Conservation (phyloP, 2,113 vertebrate species). For the Eudyptes chrysolophus region DNA sequence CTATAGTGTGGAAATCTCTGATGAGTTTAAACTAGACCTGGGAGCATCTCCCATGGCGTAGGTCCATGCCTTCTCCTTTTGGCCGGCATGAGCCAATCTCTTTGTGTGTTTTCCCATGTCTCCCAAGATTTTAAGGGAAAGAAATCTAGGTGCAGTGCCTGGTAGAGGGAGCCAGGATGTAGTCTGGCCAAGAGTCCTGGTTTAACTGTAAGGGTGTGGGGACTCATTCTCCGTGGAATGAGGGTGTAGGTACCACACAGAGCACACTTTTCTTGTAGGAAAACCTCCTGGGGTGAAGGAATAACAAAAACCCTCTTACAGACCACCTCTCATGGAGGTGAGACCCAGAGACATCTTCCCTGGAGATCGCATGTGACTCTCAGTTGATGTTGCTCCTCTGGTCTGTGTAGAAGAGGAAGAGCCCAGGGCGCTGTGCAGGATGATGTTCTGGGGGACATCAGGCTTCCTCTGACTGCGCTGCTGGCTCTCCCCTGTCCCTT, state of each 20-base stretch:
- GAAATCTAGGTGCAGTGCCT: background rate
- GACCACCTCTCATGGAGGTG: fast-evolving
- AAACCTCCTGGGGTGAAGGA: background rate
- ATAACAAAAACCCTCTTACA: background rate
- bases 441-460: background rate
- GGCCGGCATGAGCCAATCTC: background rate
- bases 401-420: background rate
- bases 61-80: background rate
- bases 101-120: background rate
- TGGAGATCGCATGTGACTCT: fast-evolving
- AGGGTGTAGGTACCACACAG: background rate
- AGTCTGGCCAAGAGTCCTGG: background rate
- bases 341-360: background rate
- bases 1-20: background rate
- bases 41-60: fast-evolving
- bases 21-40: background rate
- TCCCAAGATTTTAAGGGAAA: background rate
- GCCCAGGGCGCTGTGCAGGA: background rate
- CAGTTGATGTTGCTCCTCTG: background rate
- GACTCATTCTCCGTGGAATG: fast-evolving
- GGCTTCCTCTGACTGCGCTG: fast-evolving
- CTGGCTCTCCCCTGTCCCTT: background rate
- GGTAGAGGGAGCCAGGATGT: background rate
- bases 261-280: background rate
- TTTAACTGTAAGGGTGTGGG: background rate